A percentile compares a stretch with the other conserved stretches of the same genome.
These are phyloP conservation scores for Scaptomyza flava DNA, from an alignment of 2,888 invertebrate genomes.

Conservation along the genomic window DNA sequence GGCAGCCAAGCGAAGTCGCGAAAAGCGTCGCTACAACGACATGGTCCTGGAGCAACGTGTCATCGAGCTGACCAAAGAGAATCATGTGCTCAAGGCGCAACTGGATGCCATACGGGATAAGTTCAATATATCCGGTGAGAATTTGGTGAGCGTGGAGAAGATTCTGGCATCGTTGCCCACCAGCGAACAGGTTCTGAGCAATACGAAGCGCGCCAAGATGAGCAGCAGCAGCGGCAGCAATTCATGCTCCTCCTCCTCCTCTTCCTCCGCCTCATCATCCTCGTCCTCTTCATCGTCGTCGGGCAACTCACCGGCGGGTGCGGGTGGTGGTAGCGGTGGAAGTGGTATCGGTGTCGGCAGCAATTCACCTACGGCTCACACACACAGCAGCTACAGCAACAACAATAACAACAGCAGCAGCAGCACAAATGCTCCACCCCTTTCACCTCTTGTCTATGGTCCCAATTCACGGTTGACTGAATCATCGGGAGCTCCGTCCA, in stretches of 20 bases:
- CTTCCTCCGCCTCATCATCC: constrained; percentile 38
- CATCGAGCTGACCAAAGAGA: constrained; percentile 97
- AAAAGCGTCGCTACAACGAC: constrained; percentile 97
- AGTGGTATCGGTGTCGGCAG: neutral
- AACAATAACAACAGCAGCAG: too few species aligned
- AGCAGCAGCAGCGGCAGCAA: constrained; percentile 74
- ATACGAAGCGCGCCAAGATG: constrained; percentile 88
- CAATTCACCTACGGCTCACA: constrained; percentile 45
- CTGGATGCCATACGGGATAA: constrained; percentile 96
- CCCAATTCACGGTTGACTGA: constrained; percentile 31
- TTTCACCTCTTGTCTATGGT: constrained; percentile 61
- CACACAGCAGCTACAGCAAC: constrained; percentile 8
- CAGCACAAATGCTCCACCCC: constrained; percentile 39
- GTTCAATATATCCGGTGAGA: constrained; percentile 95
- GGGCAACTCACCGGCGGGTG: constrained; percentile 19
- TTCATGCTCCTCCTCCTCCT: constrained; percentile 41
- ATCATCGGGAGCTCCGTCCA: constrained; percentile 7
- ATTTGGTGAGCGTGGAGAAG: constrained; percentile 94
- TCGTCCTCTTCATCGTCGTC: constrained; percentile 3
- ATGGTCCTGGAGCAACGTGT: constrained; percentile 98
- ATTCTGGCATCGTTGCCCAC: constrained; percentile 94
- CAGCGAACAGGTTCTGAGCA: constrained; percentile 93
- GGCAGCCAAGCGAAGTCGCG: constrained; percentile 97
- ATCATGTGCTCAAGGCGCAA: constrained; percentile 96
- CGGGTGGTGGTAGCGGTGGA: neutral